phyloP scores from a whole-genome alignment of 2,888 invertebrate species.

The Cancer borealis region DNA sequence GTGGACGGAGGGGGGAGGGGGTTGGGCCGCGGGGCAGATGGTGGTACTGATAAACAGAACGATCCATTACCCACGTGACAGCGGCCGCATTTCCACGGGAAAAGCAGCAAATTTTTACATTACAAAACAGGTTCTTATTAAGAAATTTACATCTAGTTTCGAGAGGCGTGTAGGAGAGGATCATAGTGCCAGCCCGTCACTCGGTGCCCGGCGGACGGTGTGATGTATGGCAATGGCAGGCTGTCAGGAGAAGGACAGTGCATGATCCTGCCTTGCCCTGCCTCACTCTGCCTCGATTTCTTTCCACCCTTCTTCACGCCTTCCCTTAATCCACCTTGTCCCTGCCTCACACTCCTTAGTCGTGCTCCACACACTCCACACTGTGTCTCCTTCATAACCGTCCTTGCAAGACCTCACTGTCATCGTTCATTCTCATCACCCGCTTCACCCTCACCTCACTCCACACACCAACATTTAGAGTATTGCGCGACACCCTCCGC shows the following conservation, averaged over 20 bases:
- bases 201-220: constrained; percentile 42
- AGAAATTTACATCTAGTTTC: constrained; percentile 69
- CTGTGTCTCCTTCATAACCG: background rate
- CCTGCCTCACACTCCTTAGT: background rate
- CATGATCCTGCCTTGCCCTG: background rate
- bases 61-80: constrained; percentile 71
- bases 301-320: background rate
- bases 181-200: constrained; percentile 7
- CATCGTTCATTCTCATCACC: background rate
- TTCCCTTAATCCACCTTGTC: background rate
- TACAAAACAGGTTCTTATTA: constrained; percentile 72
- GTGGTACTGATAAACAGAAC: constrained; percentile 63
- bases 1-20: background rate
- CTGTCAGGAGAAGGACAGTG: background rate
- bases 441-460: background rate
- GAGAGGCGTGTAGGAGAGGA: constrained; percentile 57
- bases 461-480: background rate
- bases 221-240: background rate
- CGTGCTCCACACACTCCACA: background rate
- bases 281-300: background rate
- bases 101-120: constrained; percentile 74
- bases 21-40: constrained; percentile 63
- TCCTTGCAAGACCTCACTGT: background rate
- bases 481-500: background rate
- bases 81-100: constrained; percentile 72